Conservation (phyloP, 1,140 invertebrate genomes). For the Teleogryllus occipitalis region DNA sequence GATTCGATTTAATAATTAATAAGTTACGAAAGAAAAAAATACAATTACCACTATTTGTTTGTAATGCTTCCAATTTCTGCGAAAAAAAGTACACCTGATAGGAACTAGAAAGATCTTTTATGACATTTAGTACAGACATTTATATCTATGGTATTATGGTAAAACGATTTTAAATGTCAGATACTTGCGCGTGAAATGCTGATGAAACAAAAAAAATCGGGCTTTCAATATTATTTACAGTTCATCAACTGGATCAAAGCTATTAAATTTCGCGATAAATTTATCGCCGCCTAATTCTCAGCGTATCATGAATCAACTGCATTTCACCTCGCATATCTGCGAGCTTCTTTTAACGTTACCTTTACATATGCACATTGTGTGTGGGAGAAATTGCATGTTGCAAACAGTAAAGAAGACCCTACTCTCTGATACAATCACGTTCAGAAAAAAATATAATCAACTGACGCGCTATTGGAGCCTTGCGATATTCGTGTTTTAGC, state of each 20-base stretch:
- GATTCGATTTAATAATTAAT: background rate
- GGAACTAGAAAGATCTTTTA: conserved; percentile 18
- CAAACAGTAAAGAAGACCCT: background rate
- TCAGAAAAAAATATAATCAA: background rate
- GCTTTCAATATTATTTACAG: too few relatives aligned
- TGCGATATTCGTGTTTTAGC: background rate
- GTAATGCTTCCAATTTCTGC: background rate
- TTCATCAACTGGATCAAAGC: too few relatives aligned
- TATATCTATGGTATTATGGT: conserved; percentile 15
- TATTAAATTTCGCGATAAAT: too few relatives aligned
- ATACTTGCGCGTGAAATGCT: background rate
- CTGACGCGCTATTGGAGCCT: background rate
- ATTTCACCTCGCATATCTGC: background rate
- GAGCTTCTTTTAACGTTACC: background rate
- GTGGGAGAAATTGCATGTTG: background rate
- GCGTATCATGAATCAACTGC: background rate
- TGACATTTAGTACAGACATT: conserved; percentile 21
- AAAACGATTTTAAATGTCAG: conserved; percentile 1
- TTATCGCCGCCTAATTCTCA: too few relatives aligned
- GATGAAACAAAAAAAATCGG: background rate
- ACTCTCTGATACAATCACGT: background rate
- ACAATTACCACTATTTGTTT: background rate
- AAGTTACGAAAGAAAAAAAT: background rate
- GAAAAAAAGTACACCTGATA: conserved; percentile 10
- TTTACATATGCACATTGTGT: background rate